Conservation (phyloP, 2,888 invertebrate genomes). For the Cryptus viduatorius region DNA sequence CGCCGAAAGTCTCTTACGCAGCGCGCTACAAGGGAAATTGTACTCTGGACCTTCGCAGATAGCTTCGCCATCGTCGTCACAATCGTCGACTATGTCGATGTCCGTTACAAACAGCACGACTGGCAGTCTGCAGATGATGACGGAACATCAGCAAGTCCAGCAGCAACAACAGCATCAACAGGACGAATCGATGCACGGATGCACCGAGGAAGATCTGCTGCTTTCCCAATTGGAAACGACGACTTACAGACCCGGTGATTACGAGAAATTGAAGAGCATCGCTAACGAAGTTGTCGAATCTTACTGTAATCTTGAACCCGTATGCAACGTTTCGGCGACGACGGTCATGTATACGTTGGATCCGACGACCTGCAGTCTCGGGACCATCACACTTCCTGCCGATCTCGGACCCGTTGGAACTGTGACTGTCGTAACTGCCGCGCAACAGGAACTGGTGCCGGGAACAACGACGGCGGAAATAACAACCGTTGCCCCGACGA, state of each 20-base stretch:
- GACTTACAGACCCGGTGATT: slow-evolving; percentile 90
- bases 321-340: slow-evolving; percentile 81
- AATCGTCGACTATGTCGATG: slow-evolving; percentile 82
- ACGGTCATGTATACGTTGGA: slow-evolving; percentile 84
- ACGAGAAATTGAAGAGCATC: slow-evolving; percentile 93
- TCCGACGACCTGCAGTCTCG: slow-evolving; percentile 82
- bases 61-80: slow-evolving; percentile 79
- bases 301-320: slow-evolving; percentile 89
- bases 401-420: slow-evolving; percentile 83
- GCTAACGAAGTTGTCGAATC: slow-evolving; percentile 93
- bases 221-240: slow-evolving; percentile 89
- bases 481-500: slow-evolving; percentile 84
- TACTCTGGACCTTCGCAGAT: slow-evolving; percentile 79
- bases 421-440: slow-evolving; percentile 82
- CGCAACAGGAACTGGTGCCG: slow-evolving; percentile 79
- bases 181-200: slow-evolving; percentile 87
- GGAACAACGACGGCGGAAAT: slow-evolving; percentile 85
- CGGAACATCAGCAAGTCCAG: slow-evolving; percentile 78
- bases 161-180: slow-evolving; percentile 84
- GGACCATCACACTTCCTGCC: slow-evolving; percentile 83
- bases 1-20: slow-evolving; percentile 92
- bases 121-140: slow-evolving; percentile 74
- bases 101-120: slow-evolving; percentile 76
- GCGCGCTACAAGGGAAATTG: slow-evolving; percentile 93
- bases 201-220: slow-evolving; percentile 90